Conservation (phyloP, 2,888 invertebrate species). For the Eristalis intricaria region DNA sequence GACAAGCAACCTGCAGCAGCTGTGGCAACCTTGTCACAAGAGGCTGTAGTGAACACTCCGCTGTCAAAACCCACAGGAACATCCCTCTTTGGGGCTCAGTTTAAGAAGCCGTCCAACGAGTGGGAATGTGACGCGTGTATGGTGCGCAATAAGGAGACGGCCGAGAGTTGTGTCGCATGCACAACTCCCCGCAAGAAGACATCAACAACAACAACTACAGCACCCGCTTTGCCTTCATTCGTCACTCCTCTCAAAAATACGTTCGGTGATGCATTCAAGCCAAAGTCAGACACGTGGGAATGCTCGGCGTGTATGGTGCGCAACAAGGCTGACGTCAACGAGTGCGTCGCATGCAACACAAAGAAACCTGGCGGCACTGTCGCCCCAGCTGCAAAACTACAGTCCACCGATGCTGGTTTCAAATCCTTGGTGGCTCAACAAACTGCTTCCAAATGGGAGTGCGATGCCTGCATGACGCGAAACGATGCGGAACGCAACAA, state of each 20-base stretch:
- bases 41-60: background rate
- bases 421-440: constrained; percentile 78
- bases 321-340: constrained; percentile 81
- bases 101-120: constrained; percentile 83
- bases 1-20: constrained; percentile 24
- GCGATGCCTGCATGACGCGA: constrained; percentile 84
- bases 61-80: background rate
- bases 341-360: constrained; percentile 83
- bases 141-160: constrained; percentile 83
- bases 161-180: constrained; percentile 83
- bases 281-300: constrained; percentile 83
- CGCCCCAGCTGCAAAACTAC: constrained; percentile 53
- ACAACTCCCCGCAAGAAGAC: constrained; percentile 78
- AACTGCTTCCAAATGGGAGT: constrained; percentile 83
- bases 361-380: constrained; percentile 79
- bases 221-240: constrained; percentile 16
- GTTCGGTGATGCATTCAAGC: constrained; percentile 82
- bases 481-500: constrained; percentile 82
- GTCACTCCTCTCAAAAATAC: constrained; percentile 71
- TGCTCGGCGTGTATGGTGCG: constrained; percentile 84
- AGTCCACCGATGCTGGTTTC: constrained; percentile 78
- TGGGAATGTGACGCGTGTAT: constrained; percentile 87
- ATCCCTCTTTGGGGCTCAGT: constrained; percentile 78
- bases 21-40: background rate
- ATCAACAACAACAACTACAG: constrained; percentile 38